phyloP scores from a whole-genome alignment of 2,797 vertebrate genomes.

The Myripristis murdjan region DNA sequence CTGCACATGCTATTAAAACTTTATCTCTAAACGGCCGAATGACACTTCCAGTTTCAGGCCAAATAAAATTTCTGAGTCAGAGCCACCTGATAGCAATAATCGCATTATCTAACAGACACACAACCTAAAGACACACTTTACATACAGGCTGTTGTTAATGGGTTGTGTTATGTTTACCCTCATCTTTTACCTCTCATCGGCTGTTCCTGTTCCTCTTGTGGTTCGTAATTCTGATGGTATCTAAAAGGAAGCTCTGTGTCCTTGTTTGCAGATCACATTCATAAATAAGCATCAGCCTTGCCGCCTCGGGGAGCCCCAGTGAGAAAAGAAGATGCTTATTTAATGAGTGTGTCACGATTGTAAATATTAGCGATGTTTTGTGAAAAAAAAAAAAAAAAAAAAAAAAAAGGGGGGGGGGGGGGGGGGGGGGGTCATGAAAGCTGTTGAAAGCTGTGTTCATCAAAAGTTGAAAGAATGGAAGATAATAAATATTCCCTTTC shows the following conservation, averaged over 20 bases:
- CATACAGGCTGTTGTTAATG: conserved; percentile 65
- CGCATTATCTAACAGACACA: conserved; percentile 33
- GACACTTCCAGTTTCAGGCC: conserved; percentile 42
- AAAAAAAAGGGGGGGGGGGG: too few relatives aligned
- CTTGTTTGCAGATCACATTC: conserved; percentile 64
- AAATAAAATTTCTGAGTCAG: conserved; percentile 62
- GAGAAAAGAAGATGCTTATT: conserved; percentile 41
- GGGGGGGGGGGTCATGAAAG: conserved; percentile 31
- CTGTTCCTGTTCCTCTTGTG: conserved; percentile 33
- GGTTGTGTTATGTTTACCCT: conserved; percentile 54
- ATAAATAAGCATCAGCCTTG: conserved; percentile 75
- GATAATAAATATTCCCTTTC: conserved; percentile 50
- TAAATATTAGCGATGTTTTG: conserved; percentile 59
- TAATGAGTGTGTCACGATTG: conserved; percentile 59
- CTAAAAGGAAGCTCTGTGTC: conserved; percentile 68
- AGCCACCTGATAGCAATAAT: conserved; percentile 40
- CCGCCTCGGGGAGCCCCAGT: conserved; percentile 35
- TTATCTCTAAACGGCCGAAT: conserved; percentile 53
- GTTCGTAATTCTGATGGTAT: conserved; percentile 71
- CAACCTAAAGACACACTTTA: conserved; percentile 55
- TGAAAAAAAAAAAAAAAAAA: conserved; percentile 45
- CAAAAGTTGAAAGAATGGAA: conserved; percentile 49
- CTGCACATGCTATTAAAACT: conserved; percentile 42
- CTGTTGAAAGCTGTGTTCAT: conserved; percentile 31
- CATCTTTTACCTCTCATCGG: conserved; percentile 53